Conservation (phyloP, 37 sponge, comb jelly and placozoan genomes). For the Chondrilla cf. caribensis region DNA sequence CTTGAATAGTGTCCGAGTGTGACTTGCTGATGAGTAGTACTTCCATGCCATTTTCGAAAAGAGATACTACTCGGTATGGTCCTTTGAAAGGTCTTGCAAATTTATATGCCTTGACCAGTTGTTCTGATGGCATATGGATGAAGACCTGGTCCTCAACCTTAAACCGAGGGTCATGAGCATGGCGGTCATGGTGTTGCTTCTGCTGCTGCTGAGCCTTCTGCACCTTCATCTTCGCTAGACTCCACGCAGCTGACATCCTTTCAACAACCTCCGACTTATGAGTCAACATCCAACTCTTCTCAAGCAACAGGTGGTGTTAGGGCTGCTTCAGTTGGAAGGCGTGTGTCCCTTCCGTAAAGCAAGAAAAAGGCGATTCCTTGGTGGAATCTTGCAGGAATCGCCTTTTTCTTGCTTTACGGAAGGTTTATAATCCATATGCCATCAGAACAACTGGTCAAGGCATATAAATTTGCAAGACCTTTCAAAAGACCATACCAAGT, state of each 20-base stretch:
- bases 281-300: too few species aligned
- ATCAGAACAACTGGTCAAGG: slow-evolving; percentile 17
- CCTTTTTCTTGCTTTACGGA: background rate
- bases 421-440: slow-evolving; percentile 33
- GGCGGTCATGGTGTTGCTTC: slow-evolving; percentile 32
- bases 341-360: background rate
- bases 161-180: background rate
- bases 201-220: slow-evolving; percentile 44
- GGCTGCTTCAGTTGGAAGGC: background rate
- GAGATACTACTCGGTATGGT: slow-evolving; percentile 34
- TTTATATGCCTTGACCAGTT: slow-evolving; percentile 15
- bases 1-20: slow-evolving; percentile 18
- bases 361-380: background rate
- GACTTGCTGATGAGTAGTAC: slow-evolving; percentile 26
- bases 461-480: slow-evolving; percentile 30
- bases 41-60: slow-evolving; percentile 4
- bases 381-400: background rate
- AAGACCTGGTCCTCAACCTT: slow-evolving; percentile 38
- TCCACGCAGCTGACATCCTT: slow-evolving; percentile 5
- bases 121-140: slow-evolving; percentile 41
- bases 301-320: background rate
- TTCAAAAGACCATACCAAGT: slow-evolving; percentile 45
- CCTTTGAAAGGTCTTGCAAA: slow-evolving; percentile 44
- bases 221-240: slow-evolving; percentile 9
- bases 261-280: background rate